Conservation (phyloP, 1,140 invertebrate genomes). For the Diploscapter pachys region DNA sequence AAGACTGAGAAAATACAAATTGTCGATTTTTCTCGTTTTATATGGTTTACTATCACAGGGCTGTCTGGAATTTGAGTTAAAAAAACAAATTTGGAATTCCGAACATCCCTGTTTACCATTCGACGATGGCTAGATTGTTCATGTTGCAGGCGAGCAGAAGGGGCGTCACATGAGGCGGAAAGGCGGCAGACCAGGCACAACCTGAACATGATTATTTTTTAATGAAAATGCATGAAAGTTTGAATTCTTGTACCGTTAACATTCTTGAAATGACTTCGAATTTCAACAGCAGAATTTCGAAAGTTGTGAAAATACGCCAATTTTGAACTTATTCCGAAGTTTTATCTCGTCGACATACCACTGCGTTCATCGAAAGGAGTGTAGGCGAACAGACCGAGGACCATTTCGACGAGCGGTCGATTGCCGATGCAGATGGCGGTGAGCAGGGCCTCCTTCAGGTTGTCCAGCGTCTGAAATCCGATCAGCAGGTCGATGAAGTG, state of each 20-base stretch:
- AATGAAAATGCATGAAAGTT: too few species aligned
- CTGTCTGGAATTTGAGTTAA: conserved; percentile 39
- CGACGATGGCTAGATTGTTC: conserved; percentile 58
- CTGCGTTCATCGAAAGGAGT: conserved; percentile 38
- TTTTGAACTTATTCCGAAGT: too few species aligned
- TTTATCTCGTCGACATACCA: conserved; percentile 9
- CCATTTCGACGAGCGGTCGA: conserved; percentile 46
- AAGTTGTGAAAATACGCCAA: too few species aligned
- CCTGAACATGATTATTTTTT: conserved; percentile 6
- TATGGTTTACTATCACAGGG: too few species aligned
- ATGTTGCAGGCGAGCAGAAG: conserved; percentile 56
- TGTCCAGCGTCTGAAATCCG: background rate
- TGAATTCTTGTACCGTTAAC: too few species aligned
- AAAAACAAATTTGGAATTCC: conserved; percentile 40
- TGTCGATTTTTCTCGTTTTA: too few species aligned
- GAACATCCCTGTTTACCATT: conserved; percentile 47
- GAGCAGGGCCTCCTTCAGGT: conserved; percentile 44
- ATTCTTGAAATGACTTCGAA: background rate
- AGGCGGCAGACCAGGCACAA: conserved; percentile 35
- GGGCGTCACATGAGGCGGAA: conserved; percentile 58
- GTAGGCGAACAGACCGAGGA: conserved; percentile 41
- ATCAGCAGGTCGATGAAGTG: conserved; percentile 19
- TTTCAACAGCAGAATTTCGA: background rate
- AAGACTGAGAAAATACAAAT: background rate
- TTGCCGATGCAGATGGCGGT: conserved; percentile 40